Base-by-base conservation (phyloP, 2,113 vertebrate species). In the Chaetops frenatus region DNA sequence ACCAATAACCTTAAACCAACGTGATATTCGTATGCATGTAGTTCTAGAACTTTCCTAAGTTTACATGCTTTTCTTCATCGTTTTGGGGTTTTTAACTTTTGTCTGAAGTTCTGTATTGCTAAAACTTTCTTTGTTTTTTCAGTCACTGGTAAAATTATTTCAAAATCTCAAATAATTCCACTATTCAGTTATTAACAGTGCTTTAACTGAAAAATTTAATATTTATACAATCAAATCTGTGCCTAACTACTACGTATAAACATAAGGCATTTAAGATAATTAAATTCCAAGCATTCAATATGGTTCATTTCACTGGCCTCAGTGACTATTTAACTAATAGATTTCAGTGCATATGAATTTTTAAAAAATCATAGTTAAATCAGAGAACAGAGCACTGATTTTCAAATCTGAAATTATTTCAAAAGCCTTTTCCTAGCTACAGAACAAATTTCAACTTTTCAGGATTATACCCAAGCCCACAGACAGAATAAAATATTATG, bases 141-240 rank as follows among this genome's bases (percentile, higher is more conserved):
- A 81, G 22, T 54, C 13, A 33, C 6, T 53, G 31, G 16, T 7
- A 76, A 94, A 67, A 74, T 86, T 50, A 58, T 82, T 77, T 81
- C 47, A 76, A 85, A 77, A 36, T 23, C 23, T 71, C 47, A 70
- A 17, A 65, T 82, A 73, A 69, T 86, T 45, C 11, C 15, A 45
- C 71, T 65, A 76, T 82, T 87, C 42, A 69, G 31, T 70, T 91
- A 33, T 69, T 91, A 94, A 77, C 42, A 80, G 28, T 56, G 17
- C 21, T 78, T 91, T 91, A 87, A 85, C 21, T 36, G 66, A 94
- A 89, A 11, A 73, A 70, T 62, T 92, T 82, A 5, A 33, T 64
- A 47, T 77, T 94, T 80, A 80, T 77, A 69, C 77, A 85, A 94
- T 51, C 50, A 90, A 79, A 82, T 92, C 72, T 81, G 40, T 87